These are phyloP conservation scores for Albula glossodonta DNA, from an alignment of 2,113 vertebrate species.

Conservation along the genomic window DNA sequence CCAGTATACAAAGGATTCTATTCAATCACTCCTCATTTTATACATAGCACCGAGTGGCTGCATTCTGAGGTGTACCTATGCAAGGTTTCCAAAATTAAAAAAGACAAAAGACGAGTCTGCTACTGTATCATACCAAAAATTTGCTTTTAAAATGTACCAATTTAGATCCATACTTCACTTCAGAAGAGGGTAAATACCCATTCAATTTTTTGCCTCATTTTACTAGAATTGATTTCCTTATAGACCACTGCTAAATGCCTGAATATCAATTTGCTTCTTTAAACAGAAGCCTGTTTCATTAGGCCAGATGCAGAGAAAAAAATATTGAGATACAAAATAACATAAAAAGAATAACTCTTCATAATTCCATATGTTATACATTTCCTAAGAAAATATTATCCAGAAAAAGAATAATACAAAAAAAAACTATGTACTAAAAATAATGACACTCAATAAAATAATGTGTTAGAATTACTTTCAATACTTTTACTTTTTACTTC, in stretches of 20 bases:
- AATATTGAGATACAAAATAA: slow-evolving; percentile 31
- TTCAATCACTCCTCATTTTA: not conserved
- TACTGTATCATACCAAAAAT: not conserved
- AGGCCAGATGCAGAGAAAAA: slow-evolving; percentile 40
- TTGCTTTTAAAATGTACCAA: not conserved
- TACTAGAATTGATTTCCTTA: slow-evolving; percentile 22
- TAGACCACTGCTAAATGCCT: slow-evolving; percentile 37
- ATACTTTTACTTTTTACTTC: not conserved
- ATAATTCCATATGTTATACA: slow-evolving; percentile 23
- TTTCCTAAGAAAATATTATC: slow-evolving; percentile 35
- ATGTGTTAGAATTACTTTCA: not conserved
- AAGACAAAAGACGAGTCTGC: not conserved
- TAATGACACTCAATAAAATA: not conserved
- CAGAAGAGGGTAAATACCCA: slow-evolving; percentile 13
- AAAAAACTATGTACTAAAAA: not conserved
- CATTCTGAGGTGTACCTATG: not conserved
- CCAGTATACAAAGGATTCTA: not conserved
- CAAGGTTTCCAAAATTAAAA: slow-evolving; percentile 13
- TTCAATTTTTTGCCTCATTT: slow-evolving; percentile 26
- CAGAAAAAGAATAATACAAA: not conserved
- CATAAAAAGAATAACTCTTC: slow-evolving; percentile 2
- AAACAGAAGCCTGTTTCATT: slow-evolving; percentile 43
- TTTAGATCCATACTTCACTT: not conserved
- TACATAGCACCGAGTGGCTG: not conserved
- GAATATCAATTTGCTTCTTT: slow-evolving; percentile 43